Base-by-base conservation (phyloP, 1,140 invertebrate genomes). In the Hestina assimilis region DNA sequence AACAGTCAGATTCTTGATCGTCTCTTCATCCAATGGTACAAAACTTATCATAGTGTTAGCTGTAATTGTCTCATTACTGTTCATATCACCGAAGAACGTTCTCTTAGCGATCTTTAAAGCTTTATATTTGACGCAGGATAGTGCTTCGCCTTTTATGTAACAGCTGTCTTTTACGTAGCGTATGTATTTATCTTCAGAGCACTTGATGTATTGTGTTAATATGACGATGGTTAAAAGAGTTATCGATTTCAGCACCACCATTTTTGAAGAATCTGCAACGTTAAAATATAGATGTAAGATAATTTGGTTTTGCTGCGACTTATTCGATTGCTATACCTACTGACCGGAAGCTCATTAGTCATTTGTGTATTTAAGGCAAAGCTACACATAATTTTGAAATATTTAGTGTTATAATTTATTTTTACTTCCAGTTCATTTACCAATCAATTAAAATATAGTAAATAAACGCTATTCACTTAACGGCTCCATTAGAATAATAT, bases 71-170 rank as follows among this genome's bases (percentile, higher is more conserved):
- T 78, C 75, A 53, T 87, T 87, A 20, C 53, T 61, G 26, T 66
- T 65, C 15, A 75, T 59, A 17, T 83, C 77, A 3, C 81, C 82
- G 19, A 88, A 88, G 46, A 88, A 68, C 0, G 83, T 75, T 23
- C 71, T 82, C 42, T 76, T 85, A 0, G 78, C 79, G 26, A 88
- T 73, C 72, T 85, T 88, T 23, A 88, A 62, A 0, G 81, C 85
- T 69, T 78, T 83, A 26, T 88, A 88, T 52, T 88, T 88, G 17
- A 88, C 66, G 43, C 85, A 88, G 1, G 79, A 77, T 28, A 88
- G 51, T 4, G 82, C 83, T 63, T 88, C 85, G 1, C 85, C 82
- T 62, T 72, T 71, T 4, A 77, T 21, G 11, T 81, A 79, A 42
- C 85, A 88, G 43, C 70, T 69, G 43, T 86, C 82, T 75, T 86